Evolutionary conservation across 1,140 invertebrate genomes (phyloP).

Genomic region (Armadillidium nasatum): DNA sequence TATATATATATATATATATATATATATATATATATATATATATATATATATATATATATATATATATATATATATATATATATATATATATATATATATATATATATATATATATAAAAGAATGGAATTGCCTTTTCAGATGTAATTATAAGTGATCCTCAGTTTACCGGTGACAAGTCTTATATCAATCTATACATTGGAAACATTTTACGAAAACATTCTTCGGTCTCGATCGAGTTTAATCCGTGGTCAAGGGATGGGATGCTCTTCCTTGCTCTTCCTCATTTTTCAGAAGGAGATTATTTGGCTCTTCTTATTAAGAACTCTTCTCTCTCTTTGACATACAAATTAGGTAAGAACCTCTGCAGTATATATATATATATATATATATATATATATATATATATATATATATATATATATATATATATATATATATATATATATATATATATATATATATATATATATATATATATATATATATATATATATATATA

Average conservation of each 20-base stretch:
- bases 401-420: neutral
- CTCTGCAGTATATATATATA: neutral
- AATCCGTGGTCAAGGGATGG: constrained; percentile 29
- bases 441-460: neutral
- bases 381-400: neutral
- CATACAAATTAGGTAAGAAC: constrained; percentile 35
- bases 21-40: too few species aligned
- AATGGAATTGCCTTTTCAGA: neutral
- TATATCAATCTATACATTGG: constrained; percentile 26
- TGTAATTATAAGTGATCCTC: constrained; percentile 35
- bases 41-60: too few species aligned
- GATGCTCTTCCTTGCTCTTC: constrained; percentile 30
- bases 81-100: too few species aligned
- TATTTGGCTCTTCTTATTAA: constrained; percentile 34
- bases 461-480: constrained; percentile 11
- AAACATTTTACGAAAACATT: constrained; percentile 27
- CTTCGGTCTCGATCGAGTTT: constrained; percentile 31
- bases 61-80: too few species aligned
- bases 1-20: too few species aligned
- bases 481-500: constrained; percentile 15
- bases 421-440: neutral
- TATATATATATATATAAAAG: too few species aligned
- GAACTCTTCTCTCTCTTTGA: constrained; percentile 33
- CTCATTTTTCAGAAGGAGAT: constrained; percentile 24
- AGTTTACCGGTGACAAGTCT: constrained; percentile 34